phyloP scores from a whole-genome alignment of 1,140 invertebrate genomes.

The Megalopta genalis region DNA sequence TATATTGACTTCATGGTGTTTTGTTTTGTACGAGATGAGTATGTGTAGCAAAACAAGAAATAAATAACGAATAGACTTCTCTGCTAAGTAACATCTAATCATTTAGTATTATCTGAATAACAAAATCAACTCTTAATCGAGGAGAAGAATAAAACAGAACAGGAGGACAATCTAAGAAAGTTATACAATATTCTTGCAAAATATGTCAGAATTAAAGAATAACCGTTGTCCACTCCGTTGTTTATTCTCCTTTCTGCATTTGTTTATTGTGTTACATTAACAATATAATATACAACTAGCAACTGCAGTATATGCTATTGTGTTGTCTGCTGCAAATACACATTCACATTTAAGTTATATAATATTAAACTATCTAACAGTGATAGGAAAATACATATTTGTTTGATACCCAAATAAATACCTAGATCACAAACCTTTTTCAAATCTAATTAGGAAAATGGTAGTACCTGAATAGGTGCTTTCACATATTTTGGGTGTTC shows the following conservation, averaged over 20 bases:
- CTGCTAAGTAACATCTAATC: neutral
- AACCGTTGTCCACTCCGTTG: too few relatives aligned
- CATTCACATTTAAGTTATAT: constrained; percentile 29
- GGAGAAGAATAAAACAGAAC: neutral
- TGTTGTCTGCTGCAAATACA: constrained; percentile 7
- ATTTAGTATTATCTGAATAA: neutral
- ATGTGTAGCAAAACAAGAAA: neutral
- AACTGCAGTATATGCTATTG: neutral
- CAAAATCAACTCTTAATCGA: neutral
- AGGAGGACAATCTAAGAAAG: too few relatives aligned
- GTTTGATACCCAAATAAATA: constrained; percentile 16
- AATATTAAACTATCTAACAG: constrained; percentile 42
- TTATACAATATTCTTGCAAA: too few relatives aligned
- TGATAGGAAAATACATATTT: constrained; percentile 3
- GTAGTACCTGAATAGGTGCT: constrained; percentile 73
- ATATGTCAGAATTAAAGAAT: too few relatives aligned
- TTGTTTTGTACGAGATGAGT: too few relatives aligned
- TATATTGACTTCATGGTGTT: neutral
- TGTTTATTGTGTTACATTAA: neutral
- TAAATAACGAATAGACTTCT: neutral
- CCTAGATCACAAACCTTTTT: constrained; percentile 27
- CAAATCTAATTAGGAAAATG: constrained; percentile 28
- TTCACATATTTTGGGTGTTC: constrained; percentile 69
- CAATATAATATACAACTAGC: constrained; percentile 5
- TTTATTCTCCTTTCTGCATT: neutral